phyloP scores from a whole-genome alignment of 1,140 invertebrate species.

The Bombus haemorrhoidalis region DNA sequence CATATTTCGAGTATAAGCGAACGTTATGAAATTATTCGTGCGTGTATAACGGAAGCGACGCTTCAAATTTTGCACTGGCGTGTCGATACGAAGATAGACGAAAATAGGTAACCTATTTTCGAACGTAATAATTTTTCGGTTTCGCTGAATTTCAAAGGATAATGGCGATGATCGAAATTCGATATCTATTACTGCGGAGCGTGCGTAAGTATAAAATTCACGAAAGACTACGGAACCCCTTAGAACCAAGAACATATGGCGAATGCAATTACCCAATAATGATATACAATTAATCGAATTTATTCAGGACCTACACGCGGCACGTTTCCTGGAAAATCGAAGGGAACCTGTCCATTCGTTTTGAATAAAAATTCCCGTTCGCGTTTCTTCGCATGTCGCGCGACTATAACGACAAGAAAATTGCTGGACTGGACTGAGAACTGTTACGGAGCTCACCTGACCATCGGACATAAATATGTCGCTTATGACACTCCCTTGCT shows the following conservation, averaged over 20 bases:
- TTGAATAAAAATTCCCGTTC: slow-evolving; percentile 54
- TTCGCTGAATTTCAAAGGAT: slow-evolving; percentile 23
- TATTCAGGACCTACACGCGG: slow-evolving; percentile 20
- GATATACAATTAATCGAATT: slow-evolving; percentile 69
- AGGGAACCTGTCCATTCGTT: slow-evolving; percentile 45
- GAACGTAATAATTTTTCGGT: not conserved
- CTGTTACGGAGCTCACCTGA: slow-evolving; percentile 29
- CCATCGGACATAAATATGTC: slow-evolving; percentile 41
- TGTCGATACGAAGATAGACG: not conserved
- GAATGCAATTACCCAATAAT: slow-evolving; percentile 65
- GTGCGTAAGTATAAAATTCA: not conserved
- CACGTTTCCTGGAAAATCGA: slow-evolving; percentile 58
- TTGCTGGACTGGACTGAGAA: slow-evolving; percentile 43
- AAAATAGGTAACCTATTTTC: not conserved
- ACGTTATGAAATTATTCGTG: too few species aligned
- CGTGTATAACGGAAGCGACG: too few species aligned
- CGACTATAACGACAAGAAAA: slow-evolving; percentile 60
- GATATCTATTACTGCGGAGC: not conserved
- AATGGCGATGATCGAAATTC: not conserved
- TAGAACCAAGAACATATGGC: slow-evolving; percentile 64
- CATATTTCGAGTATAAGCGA: too few species aligned
- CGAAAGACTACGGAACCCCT: slow-evolving; percentile 27
- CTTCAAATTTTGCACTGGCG: too few species aligned
- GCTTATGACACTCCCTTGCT: not conserved
- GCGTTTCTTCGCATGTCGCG: slow-evolving; percentile 56